phyloP scores from a whole-genome alignment of 1,140 invertebrate species.

The Dufourea novaeangliae region DNA sequence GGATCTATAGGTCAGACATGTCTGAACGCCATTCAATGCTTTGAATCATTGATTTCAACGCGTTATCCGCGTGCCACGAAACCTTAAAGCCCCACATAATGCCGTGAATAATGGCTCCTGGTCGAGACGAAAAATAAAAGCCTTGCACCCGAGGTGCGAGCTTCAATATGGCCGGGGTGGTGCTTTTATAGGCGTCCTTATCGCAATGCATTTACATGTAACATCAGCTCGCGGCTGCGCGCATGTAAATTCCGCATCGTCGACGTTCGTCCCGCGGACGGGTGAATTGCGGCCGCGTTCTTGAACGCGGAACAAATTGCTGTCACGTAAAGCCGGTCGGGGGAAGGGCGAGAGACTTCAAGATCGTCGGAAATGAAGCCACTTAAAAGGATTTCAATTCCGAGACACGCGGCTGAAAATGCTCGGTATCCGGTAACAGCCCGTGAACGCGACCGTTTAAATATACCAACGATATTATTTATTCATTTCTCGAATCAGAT shows the following conservation, averaged over 20 bases:
- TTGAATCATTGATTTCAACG: too few species aligned
- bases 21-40: too few species aligned
- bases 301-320: not conserved
- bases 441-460: not conserved
- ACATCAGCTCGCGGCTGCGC: not conserved
- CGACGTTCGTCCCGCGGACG: not conserved
- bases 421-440: not conserved
- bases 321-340: not conserved
- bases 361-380: not conserved
- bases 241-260: not conserved
- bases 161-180: too few species aligned
- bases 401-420: not conserved
- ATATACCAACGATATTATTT: constrained; percentile 7
- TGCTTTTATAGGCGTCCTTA: not conserved
- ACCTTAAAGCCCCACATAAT: constrained; percentile 16
- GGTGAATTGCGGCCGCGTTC: not conserved
- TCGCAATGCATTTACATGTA: constrained; percentile 2
- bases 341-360: too few species aligned
- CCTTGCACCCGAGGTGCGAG: not conserved
- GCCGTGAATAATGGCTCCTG: constrained; percentile 13
- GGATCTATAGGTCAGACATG: too few species aligned
- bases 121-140: not conserved
- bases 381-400: not conserved
- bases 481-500: not conserved
- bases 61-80: constrained; percentile 1